Conservation (phyloP, 2,888 invertebrate species). For the Metellina segmentata region DNA sequence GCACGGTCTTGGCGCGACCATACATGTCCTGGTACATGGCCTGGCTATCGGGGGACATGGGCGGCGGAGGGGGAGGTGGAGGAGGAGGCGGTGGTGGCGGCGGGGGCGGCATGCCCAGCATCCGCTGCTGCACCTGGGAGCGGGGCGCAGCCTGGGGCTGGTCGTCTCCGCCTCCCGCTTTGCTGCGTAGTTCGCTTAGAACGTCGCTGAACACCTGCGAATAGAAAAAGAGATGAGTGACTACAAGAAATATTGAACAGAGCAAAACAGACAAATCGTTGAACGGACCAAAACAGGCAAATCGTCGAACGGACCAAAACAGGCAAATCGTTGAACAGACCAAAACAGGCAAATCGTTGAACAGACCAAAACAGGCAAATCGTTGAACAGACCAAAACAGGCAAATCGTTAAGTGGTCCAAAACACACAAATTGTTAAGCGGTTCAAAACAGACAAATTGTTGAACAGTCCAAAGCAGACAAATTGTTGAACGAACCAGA, state of each 20-base stretch:
- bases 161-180: conserved; percentile 56
- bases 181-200: conserved; percentile 81
- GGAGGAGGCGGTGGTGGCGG: conserved; percentile 84
- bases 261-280: neutral
- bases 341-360: no score
- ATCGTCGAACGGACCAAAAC: no score
- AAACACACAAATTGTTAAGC: no score
- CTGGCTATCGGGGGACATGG: conserved; percentile 76
- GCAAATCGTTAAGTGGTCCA: no score
- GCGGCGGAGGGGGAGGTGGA: conserved; percentile 93
- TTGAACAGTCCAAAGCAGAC: no score
- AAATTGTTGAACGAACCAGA: no score
- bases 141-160: conserved; percentile 32
- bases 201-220: conserved; percentile 83
- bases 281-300: neutral
- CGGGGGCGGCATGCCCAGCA: conserved; percentile 60
- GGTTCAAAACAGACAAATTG: no score
- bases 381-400: no score
- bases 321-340: no score
- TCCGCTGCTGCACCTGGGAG: conserved; percentile 42
- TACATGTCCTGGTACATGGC: conserved; percentile 86
- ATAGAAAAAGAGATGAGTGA: neutral
- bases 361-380: no score
- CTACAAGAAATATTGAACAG: neutral
- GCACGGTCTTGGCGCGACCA: conserved; percentile 94